Evolutionary conservation across 2,888 invertebrate genomes (phyloP).

Genomic region (Apodemia zela): DNA sequence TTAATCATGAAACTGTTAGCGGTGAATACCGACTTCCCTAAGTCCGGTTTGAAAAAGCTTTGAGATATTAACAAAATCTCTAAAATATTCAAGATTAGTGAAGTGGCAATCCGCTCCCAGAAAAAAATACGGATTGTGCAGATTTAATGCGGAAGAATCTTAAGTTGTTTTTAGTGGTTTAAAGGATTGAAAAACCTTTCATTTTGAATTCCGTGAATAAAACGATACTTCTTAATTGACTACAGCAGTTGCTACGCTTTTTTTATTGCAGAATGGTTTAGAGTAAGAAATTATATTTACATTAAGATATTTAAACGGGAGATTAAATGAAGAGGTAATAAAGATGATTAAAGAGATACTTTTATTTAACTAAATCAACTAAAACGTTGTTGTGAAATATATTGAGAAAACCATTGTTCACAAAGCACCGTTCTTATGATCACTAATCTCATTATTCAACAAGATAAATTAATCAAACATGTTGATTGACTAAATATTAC

Average conservation of each 20-base stretch:
- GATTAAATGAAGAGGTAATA: slow-evolving; percentile 51
- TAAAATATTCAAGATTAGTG: slow-evolving; percentile 73
- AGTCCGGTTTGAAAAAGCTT: slow-evolving; percentile 67
- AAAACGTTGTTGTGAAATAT: no score
- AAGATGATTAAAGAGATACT: slow-evolving; percentile 42
- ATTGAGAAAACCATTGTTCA: no score
- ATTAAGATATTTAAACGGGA: slow-evolving; percentile 47
- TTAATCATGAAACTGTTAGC: slow-evolving; percentile 81
- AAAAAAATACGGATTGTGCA: slow-evolving; percentile 60
- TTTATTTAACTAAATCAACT: slow-evolving; percentile 53
- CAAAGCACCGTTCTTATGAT: background rate
- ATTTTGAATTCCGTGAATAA: slow-evolving; percentile 58
- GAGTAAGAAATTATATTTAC: slow-evolving; percentile 57
- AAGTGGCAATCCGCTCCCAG: slow-evolving; percentile 61
- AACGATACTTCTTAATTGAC: slow-evolving; percentile 74
- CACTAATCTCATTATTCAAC: background rate
- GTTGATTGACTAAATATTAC: no score
- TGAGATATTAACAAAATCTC: slow-evolving; percentile 74
- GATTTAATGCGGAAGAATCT: slow-evolving; percentile 61
- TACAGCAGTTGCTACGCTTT: slow-evolving; percentile 51
- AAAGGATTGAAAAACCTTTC: slow-evolving; percentile 66
- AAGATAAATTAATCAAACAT: background rate
- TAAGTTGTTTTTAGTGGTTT: slow-evolving; percentile 69
- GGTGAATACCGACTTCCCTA: slow-evolving; percentile 72
- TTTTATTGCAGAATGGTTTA: slow-evolving; percentile 44